Conservation (phyloP, 1,140 invertebrate species). For the Psix sp. region DNA sequence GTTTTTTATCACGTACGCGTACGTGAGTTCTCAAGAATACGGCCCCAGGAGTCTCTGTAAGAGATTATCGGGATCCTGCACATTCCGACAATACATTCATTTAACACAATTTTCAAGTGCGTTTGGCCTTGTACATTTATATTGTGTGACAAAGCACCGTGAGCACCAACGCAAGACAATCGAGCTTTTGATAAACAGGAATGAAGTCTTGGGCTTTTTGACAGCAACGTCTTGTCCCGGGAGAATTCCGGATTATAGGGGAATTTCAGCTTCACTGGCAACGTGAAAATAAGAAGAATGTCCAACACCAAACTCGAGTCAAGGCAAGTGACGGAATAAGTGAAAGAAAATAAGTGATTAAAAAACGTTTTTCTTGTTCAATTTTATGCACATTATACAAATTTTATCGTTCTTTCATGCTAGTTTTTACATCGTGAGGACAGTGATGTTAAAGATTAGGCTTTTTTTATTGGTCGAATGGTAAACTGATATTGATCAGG, state of each 20-base stretch:
- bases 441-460: conserved; percentile 1
- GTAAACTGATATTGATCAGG: conserved; percentile 18
- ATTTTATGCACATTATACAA: too few species aligned
- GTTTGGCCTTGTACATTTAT: conserved; percentile 48
- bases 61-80: conserved; percentile 51
- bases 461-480: conserved; percentile 3
- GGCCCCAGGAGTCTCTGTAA: conserved; percentile 45
- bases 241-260: too few species aligned
- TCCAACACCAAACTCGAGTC: too few species aligned
- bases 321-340: too few species aligned
- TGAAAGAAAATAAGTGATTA: too few species aligned
- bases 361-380: too few species aligned
- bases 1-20: conserved; percentile 57
- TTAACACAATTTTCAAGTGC: conserved; percentile 57
- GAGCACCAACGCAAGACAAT: conserved; percentile 28
- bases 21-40: conserved; percentile 56
- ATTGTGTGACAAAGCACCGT: conserved; percentile 33
- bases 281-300: too few species aligned
- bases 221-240: background rate
- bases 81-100: conserved; percentile 50
- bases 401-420: too few species aligned
- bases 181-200: conserved; percentile 13
- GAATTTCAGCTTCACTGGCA: too few species aligned
- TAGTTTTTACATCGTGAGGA: too few species aligned
- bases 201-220: background rate